Conservation (phyloP, 1,140 invertebrate genomes). For the Lineus longissimus region DNA sequence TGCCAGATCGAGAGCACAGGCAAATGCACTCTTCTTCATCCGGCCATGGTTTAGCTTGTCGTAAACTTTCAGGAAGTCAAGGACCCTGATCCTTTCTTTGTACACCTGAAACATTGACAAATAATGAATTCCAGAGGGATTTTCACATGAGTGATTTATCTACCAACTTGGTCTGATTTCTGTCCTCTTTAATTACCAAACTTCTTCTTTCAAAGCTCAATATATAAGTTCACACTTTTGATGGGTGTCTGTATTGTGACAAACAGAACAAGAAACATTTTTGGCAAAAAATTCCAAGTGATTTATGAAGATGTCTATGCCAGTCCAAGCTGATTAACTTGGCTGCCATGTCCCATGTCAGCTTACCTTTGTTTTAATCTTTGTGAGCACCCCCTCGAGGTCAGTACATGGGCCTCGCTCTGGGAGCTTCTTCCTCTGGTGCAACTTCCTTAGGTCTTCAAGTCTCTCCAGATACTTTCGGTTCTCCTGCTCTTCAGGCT, state of each 20-base stretch:
- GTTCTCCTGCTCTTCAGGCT: conserved; percentile 32
- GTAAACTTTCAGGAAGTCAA: conserved; percentile 52
- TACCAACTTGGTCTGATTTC: not conserved
- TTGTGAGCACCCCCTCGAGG: conserved; percentile 43
- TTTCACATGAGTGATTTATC: not conserved
- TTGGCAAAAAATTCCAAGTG: no score
- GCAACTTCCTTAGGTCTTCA: conserved; percentile 40
- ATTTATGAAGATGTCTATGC: no score
- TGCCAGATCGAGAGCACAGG: conserved; percentile 47
- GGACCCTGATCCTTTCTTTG: conserved; percentile 45
- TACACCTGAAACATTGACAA: conserved; percentile 38
- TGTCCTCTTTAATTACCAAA: no score
- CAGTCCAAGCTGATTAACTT: no score
- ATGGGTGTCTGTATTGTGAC: no score
- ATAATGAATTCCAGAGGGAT: not conserved
- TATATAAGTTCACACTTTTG: no score
- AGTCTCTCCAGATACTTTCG: conserved; percentile 45
- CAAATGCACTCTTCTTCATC: conserved; percentile 48
- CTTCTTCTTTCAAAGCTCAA: no score
- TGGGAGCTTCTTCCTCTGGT: conserved; percentile 32
- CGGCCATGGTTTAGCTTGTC: conserved; percentile 50
- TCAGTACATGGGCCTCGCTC: conserved; percentile 36
- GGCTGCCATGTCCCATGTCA: no score
- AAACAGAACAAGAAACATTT: no score
- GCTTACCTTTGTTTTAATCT: conserved; percentile 51